Percentiles rank a stretch among this genome's conserved stretches.
Evolutionary conservation across 2,113 vertebrate genomes (phyloP).

Genomic region (Anolis carolinensis): DNA sequence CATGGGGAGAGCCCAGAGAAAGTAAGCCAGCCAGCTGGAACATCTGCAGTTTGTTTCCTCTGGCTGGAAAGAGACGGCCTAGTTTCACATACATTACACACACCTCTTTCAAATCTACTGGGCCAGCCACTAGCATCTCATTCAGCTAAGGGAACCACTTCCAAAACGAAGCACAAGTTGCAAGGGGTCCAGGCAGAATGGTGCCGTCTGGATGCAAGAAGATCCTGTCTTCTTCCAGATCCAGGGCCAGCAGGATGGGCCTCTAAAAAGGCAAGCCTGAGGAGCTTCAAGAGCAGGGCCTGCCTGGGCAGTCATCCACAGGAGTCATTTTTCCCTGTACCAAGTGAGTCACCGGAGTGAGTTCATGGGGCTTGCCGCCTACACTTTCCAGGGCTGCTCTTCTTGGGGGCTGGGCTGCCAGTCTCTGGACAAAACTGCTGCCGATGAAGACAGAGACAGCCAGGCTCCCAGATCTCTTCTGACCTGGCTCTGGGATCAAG

Average conservation of each 20-base stretch:
- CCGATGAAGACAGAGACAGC: too few species aligned
- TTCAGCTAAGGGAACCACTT: neutral
- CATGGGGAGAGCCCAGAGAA: neutral
- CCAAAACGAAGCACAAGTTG: too few species aligned
- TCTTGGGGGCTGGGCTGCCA: neutral
- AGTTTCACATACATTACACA: neutral
- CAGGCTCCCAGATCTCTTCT: too few species aligned
- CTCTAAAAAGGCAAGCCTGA: neutral
- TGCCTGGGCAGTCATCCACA: neutral
- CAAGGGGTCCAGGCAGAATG: too few species aligned
- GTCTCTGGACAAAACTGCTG: too few species aligned
- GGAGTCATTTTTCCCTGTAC: constrained; percentile 54
- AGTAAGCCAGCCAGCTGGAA: neutral
- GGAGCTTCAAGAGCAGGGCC: too few species aligned
- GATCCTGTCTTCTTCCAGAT: neutral
- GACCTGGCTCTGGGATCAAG: too few species aligned
- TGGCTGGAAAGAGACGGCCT: neutral
- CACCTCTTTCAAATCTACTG: neutral
- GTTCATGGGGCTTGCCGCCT: neutral
- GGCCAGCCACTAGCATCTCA: neutral
- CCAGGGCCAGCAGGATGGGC: neutral
- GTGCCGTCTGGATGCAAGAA: neutral
- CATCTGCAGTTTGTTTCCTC: neutral
- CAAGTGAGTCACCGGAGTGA: constrained; percentile 48
- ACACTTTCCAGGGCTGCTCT: accelerated